Evolutionary conservation across 2,888 invertebrate genomes (phyloP), one percentile per base, ranked within the genome.

Genomic region (Synergus gifuensis): DNA sequence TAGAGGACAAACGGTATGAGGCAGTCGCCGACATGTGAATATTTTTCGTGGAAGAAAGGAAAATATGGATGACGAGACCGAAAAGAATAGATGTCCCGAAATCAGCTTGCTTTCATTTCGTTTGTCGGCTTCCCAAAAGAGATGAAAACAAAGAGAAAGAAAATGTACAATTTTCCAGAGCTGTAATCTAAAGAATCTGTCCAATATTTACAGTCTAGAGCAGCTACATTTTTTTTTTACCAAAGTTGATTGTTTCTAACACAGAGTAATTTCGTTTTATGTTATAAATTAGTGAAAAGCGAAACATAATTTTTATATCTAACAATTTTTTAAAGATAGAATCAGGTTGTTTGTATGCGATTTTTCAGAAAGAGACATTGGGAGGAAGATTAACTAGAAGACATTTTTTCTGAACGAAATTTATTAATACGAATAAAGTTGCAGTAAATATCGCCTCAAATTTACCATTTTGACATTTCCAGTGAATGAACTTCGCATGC

Each of bases 101-200:
- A 67, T 67, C 67, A 67, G 67, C 67, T 67, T 28, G 66, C 66
- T 67, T 44, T 67, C 67, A 44, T 44, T 22, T 44, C 67, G 42
- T 67, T 14, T 67, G 67, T 67, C 44, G 46, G 67, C 44, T 44
- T 42, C 14, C 67, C 3, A 9, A 67, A 67, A 67, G 22, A 18
- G 22, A n/a, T 16, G 0, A 1, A 67, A 67, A 46, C 42, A 42
- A 44, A 67, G 42, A 22, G 46, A 44, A 46, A 67, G 14, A 46
- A 44, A 67, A 67, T 67, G 67, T 22, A 46, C 46, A 12, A 22
- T 44, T 67, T 67, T 22, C 11, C 44, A 22, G 18, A 46, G 4
- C 22, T 11, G 44, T 67, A 22, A 67, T 67, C 40, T 46, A 46
- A 67, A 67, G 67, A 66, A 66, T 11, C 18, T 42, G 66, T 9